Evolutionary conservation across 2,113 vertebrate genomes (phyloP), one percentile per base, ranked within the genome.

Genomic region (Aldabrachelys gigantea): DNA sequence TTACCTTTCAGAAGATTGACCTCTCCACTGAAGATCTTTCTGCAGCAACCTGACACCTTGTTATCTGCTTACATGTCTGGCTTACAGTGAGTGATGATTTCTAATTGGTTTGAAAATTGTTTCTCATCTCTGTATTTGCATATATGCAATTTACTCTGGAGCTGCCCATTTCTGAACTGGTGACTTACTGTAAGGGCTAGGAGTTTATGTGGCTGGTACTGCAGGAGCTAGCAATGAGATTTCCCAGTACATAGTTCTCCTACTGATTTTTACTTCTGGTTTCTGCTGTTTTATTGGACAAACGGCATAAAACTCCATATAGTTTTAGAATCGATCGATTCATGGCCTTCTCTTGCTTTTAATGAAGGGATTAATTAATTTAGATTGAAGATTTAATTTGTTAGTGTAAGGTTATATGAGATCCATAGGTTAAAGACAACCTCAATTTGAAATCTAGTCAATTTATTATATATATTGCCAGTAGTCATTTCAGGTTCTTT

Each of bases 251-350:
- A 17, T 52, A 59, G 1, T 0, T 1, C n/a, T 35, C 19, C 35
- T 82, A 54, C 76, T 47, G 27, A 0, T 0, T 0, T 0, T 53
- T 38, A 25, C 24, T 82, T 53, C 87, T 79, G 47, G 8, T 4
- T 27, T 24, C 35, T 83, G 35, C 47, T 65, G 4, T 65, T 83
- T 44, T 76, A 65, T 0, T 35, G 21, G 19, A 65, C 8, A 52
- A 22, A 56, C 76, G 72, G 19, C 2, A 14, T 19, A 47, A 9
- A 87, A 79, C 75, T 3, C 9, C 53, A 11, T 21, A 44, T 52
- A 17, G 12, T 17, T 90, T 82, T 19, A 75, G 56, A 16, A 90
- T 17, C 54, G 57, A 72, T n/a, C 54, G 44, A 6, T 57, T 82
- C 3, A 38, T 44, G 6, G 52, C 8, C 21, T 65, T 79, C 75